A percentile compares a stretch with the other conserved stretches of the same genome.
Evolutionary conservation across 2,888 invertebrate genomes (phyloP).

Genomic region (Doris montereyensis): DNA sequence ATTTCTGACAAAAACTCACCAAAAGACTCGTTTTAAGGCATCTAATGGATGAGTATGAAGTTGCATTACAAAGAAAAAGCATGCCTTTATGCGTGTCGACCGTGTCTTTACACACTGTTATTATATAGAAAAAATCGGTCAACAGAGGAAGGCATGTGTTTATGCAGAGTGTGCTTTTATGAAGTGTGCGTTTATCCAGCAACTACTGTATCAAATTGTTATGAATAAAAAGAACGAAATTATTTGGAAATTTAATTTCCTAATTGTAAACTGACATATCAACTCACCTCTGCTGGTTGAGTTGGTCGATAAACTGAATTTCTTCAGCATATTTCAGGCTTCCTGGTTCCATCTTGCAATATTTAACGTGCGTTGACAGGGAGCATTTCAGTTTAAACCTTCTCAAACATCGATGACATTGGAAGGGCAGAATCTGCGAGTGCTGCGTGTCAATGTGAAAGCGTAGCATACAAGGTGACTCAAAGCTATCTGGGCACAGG

Average conservation of each 20-base stretch:
- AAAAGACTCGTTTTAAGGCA: too few species aligned
- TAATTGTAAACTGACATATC: not conserved
- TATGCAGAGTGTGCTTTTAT: too few species aligned
- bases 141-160: too few species aligned
- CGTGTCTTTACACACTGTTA: too few species aligned
- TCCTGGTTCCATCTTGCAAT: conserved; percentile 38
- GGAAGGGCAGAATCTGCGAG: conserved; percentile 37
- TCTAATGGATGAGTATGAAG: too few species aligned
- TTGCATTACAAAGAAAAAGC: too few species aligned
- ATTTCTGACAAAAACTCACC: too few species aligned
- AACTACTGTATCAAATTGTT: not conserved
- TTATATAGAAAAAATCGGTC: too few species aligned
- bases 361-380: conserved; percentile 39
- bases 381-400: conserved; percentile 42
- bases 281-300: conserved; percentile 41
- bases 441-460: conserved; percentile 40
- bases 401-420: conserved; percentile 40
- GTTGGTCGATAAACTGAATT: conserved; percentile 38
- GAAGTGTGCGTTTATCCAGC: too few species aligned
- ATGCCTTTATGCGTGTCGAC: too few species aligned
- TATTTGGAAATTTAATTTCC: not conserved
- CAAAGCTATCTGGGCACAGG: conserved; percentile 42
- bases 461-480: conserved; percentile 35
- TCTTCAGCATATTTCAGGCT: conserved; percentile 39
- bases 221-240: not conserved